These are phyloP conservation scores for Botia almorhae DNA, from an alignment of 2,797 vertebrate genomes.

Conservation along the genomic window DNA sequence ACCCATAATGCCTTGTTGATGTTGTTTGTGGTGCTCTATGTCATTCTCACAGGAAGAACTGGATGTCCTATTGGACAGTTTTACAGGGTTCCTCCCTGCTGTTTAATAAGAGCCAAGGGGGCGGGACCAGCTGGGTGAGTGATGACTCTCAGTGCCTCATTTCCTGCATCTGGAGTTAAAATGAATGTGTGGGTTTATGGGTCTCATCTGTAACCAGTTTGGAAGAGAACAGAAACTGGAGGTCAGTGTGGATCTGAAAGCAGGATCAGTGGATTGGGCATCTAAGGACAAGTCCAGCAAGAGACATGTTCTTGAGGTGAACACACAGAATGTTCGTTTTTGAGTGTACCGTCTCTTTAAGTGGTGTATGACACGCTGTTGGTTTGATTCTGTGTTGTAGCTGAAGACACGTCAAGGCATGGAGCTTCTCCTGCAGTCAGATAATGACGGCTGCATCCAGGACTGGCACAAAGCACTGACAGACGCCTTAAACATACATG, in stretches of 20 bases:
- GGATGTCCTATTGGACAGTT: conserved; percentile 92
- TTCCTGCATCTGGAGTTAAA: neutral
- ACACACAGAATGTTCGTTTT: neutral
- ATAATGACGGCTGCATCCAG: conserved; percentile 78
- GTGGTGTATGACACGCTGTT: neutral
- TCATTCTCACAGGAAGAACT: conserved; percentile 87
- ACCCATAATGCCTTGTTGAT: neutral
- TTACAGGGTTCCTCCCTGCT: conserved; percentile 86
- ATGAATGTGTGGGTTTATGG: neutral
- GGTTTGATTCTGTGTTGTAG: conserved; percentile 61
- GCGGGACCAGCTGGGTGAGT: conserved; percentile 93
- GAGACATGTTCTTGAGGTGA: conserved; percentile 61
- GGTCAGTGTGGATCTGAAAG: conserved; percentile 91
- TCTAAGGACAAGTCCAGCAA: conserved; percentile 97
- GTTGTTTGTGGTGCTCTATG: neutral
- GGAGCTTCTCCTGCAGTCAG: conserved; percentile 84
- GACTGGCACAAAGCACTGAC: conserved; percentile 84
- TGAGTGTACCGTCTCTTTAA: neutral
- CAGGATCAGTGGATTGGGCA: conserved; percentile 88
- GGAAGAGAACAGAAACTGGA: conserved; percentile 92
- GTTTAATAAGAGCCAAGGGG: conserved; percentile 91
- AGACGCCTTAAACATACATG: conserved; percentile 79
- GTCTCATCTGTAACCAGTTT: conserved; percentile 78
- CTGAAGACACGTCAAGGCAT: conserved; percentile 84
- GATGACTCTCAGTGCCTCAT: neutral